Conservation (phyloP, 2,113 vertebrate species). For the Calypte anna region DNA sequence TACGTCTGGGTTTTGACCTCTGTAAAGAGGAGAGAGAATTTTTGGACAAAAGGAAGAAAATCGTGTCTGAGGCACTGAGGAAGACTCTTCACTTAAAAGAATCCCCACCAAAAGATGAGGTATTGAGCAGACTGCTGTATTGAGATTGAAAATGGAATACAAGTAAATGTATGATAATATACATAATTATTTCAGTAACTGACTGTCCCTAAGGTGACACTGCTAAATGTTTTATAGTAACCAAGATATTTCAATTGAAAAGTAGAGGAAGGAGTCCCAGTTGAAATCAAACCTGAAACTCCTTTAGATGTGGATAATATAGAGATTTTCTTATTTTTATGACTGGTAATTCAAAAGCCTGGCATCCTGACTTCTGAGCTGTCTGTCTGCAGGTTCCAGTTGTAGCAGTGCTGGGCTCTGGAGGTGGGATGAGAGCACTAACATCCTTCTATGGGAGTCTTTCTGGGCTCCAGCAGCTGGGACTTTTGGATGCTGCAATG, state of each 20-base stretch:
- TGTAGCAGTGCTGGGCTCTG: constrained; percentile 83
- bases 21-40: constrained; percentile 80
- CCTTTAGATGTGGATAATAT: background rate
- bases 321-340: background rate
- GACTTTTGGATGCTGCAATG: constrained; percentile 77
- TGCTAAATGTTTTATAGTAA: background rate
- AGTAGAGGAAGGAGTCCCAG: background rate
- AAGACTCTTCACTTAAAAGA: constrained; percentile 71
- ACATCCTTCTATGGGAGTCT: constrained; percentile 83
- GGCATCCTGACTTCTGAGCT: background rate
- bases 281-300: background rate
- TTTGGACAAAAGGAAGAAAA: constrained; percentile 79
- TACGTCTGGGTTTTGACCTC: constrained; percentile 86
- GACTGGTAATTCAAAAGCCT: background rate
- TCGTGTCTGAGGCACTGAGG: constrained; percentile 75
- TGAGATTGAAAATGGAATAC: background rate
- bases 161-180: background rate
- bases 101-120: constrained; percentile 68
- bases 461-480: constrained; percentile 82
- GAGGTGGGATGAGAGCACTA: constrained; percentile 87
- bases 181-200: background rate
- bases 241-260: background rate
- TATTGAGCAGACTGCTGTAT: constrained; percentile 39
- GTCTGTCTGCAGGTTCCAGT: constrained; percentile 79
- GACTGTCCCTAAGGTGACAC: background rate